These are phyloP conservation scores for Drosophila quinaria DNA, from an alignment of 2,888 invertebrate species.

Conservation along the genomic window DNA sequence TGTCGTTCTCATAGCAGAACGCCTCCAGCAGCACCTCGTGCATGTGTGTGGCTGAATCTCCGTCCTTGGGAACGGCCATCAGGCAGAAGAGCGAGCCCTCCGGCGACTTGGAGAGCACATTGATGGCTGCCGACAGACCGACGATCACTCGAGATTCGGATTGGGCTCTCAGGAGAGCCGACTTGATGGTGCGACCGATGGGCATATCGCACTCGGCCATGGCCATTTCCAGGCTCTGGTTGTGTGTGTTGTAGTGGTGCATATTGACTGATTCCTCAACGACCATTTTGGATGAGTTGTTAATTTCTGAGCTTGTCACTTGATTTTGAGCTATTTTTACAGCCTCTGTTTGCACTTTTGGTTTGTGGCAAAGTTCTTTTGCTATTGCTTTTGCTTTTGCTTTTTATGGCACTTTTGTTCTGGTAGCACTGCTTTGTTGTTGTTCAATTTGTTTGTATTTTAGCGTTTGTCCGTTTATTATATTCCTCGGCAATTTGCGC, in stretches of 20 bases:
- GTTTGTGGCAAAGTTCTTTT: conserved; percentile 34
- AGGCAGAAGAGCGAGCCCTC: conserved; percentile 90
- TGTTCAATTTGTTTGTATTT: conserved; percentile 32
- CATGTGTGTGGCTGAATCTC: conserved; percentile 92
- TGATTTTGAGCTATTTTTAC: conserved; percentile 52
- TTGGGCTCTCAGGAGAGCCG: conserved; percentile 84
- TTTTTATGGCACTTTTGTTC: conserved; percentile 36
- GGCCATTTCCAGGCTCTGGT: conserved; percentile 53
- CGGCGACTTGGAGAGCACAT: conserved; percentile 84
- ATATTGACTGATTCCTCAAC: conserved; percentile 75
- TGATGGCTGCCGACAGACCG: conserved; percentile 84
- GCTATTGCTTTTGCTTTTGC: conserved; percentile 6
- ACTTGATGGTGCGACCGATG: conserved; percentile 84
- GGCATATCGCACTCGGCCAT: conserved; percentile 73
- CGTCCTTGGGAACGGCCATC: conserved; percentile 89
- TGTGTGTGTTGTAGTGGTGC: conserved; percentile 62
- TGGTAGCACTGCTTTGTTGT: conserved; percentile 55
- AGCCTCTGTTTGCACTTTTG: conserved; percentile 62
- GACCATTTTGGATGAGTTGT: conserved; percentile 76
- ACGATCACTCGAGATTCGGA: conserved; percentile 84
- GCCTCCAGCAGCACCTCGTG: conserved; percentile 92
- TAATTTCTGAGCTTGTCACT: conserved; percentile 49
- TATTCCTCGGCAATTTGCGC: conserved; percentile 48
- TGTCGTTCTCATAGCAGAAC: conserved; percentile 92
- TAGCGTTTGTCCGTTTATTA: conserved; percentile 22